Conservation (phyloP, 2,797 vertebrate species). For the Pangasius krempfi region DNA sequence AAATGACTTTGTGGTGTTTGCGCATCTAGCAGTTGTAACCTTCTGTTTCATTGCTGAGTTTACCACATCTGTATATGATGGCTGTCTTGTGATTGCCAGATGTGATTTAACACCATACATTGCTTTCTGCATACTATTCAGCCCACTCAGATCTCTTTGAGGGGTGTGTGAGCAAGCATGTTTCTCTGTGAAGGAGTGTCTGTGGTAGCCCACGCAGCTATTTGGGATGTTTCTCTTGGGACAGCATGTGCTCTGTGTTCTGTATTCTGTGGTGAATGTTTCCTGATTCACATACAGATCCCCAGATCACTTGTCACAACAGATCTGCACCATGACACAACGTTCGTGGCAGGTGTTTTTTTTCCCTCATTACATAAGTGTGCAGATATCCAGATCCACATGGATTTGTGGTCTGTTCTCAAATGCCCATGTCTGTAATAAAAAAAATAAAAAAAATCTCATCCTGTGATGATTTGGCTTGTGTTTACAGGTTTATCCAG, state of each 20-base stretch:
- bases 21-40: slow-evolving; percentile 17
- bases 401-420: background rate
- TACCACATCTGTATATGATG: slow-evolving; percentile 13
- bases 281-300: slow-evolving; percentile 48
- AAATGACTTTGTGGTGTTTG: slow-evolving; percentile 5
- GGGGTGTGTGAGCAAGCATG: slow-evolving; percentile 21
- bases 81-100: slow-evolving; percentile 7
- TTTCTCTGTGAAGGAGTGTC: slow-evolving; percentile 36
- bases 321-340: slow-evolving; percentile 37
- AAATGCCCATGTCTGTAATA: background rate
- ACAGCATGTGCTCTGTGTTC: slow-evolving; percentile 45
- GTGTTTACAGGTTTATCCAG: slow-evolving; percentile 68
- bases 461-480: background rate
- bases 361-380: background rate
- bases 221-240: slow-evolving; percentile 52
- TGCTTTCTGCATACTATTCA: background rate
- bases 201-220: slow-evolving; percentile 41
- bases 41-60: background rate
- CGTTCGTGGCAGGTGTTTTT: slow-evolving; percentile 9
- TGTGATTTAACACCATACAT: slow-evolving; percentile 6
- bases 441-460: background rate
- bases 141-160: slow-evolving; percentile 15
- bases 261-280: slow-evolving; percentile 48
- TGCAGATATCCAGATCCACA: slow-evolving; percentile 2
- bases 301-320: slow-evolving; percentile 30